phyloP scores from a whole-genome alignment of 2,113 vertebrate species.

The Hoplias malabaricus region DNA sequence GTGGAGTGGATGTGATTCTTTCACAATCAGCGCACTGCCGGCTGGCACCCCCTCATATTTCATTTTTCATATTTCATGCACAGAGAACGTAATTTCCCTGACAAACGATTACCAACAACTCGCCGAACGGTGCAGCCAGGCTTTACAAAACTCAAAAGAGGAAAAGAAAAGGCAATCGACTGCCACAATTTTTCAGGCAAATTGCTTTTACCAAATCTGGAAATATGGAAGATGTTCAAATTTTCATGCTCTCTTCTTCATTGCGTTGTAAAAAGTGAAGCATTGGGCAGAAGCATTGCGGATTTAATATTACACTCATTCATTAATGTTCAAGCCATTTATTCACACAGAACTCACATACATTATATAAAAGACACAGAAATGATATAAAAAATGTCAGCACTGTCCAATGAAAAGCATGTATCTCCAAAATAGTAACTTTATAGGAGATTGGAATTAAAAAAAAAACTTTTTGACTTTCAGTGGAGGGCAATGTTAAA shows the following conservation, averaged over 20 bases:
- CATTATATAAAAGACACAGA: too few relatives aligned
- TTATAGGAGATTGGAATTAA: too few relatives aligned
- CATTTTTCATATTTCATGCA: slow-evolving; percentile 33
- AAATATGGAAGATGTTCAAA: background rate
- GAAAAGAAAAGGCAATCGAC: background rate
- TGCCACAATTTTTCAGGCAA: background rate
- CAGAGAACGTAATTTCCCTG: slow-evolving; percentile 15
- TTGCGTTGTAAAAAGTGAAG: background rate
- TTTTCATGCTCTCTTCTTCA: background rate
- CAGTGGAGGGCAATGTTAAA: too few relatives aligned
- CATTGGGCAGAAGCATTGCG: background rate
- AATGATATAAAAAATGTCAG: too few relatives aligned
- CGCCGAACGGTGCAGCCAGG: background rate
- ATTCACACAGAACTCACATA: background rate
- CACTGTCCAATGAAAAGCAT: too few relatives aligned
- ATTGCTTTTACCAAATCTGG: background rate
- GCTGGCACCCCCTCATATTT: slow-evolving; percentile 8
- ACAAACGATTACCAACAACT: slow-evolving; percentile 14
- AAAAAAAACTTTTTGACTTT: too few relatives aligned
- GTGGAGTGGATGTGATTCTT: background rate
- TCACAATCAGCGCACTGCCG: background rate
- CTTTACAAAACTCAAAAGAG: background rate
- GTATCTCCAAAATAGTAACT: too few relatives aligned
- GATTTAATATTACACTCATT: background rate
- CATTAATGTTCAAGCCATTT: background rate